These are phyloP conservation scores for Cygnus olor DNA, from an alignment of 2,797 vertebrate genomes.

Conservation along the genomic window DNA sequence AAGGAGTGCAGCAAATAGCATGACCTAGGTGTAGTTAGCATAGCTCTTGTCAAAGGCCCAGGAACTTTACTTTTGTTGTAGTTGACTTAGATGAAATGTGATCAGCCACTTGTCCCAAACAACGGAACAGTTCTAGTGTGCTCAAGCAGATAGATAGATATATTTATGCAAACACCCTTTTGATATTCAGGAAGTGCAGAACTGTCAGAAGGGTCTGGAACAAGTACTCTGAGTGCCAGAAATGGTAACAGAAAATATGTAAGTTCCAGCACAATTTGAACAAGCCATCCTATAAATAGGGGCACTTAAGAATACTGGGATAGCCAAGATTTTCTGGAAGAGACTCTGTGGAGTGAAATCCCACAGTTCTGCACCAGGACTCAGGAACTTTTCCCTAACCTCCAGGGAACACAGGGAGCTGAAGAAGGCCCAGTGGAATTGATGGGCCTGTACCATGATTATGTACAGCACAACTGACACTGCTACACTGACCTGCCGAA, in stretches of 20 bases:
- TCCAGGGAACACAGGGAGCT: neutral
- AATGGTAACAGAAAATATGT: neutral
- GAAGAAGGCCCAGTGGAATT: fast-evolving
- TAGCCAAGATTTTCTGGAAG: neutral
- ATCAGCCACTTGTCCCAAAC: neutral
- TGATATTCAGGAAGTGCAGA: neutral
- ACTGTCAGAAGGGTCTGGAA: neutral
- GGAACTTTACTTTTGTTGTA: neutral
- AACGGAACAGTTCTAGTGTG: neutral
- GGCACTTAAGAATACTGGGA: neutral
- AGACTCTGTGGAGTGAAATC: neutral
- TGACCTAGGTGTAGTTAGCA: neutral
- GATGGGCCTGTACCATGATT: neutral
- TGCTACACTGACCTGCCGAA: neutral
- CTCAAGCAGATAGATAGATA: neutral
- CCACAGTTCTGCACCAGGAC: neutral
- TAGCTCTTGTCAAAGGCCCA: neutral
- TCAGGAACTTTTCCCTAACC: neutral
- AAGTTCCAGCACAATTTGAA: neutral
- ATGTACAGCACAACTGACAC: fast-evolving
- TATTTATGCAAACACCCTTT: neutral
- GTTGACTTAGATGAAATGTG: neutral
- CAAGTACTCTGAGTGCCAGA: neutral
- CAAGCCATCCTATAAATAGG: neutral
- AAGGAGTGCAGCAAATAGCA: neutral